Conservation (phyloP, 2,888 invertebrate species). For the Aproaerema taeniolella region DNA sequence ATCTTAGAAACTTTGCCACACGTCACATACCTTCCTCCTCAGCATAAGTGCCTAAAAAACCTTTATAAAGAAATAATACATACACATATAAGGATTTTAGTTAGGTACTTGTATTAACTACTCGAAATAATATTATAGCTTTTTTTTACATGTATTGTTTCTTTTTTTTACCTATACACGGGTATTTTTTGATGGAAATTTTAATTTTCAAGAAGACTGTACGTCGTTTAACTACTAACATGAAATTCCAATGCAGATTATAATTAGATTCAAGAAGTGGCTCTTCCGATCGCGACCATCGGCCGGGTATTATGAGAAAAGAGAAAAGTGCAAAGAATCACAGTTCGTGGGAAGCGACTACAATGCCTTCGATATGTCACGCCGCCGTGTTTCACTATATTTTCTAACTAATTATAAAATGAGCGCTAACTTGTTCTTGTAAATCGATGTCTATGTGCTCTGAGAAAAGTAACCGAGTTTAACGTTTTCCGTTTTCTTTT, state of each 20-base stretch:
- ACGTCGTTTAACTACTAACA: too few relatives aligned
- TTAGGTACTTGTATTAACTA: too few relatives aligned
- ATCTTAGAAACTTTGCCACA: too few relatives aligned
- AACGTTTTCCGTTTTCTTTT: constrained; percentile 18
- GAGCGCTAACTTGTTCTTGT: constrained; percentile 23
- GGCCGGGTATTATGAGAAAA: constrained; percentile 63
- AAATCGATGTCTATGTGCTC: constrained; percentile 11
- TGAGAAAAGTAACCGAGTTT: constrained; percentile 1
- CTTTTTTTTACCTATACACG: too few relatives aligned
- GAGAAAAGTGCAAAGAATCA: constrained; percentile 72
- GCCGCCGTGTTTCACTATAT: constrained; percentile 61
- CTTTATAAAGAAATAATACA: too few relatives aligned
- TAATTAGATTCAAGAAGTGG: constrained; percentile 41
- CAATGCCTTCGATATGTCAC: constrained; percentile 60
- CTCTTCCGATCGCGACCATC: constrained; percentile 56
- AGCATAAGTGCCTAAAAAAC: too few relatives aligned
- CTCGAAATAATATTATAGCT: too few relatives aligned
- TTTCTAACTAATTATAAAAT: constrained; percentile 63
- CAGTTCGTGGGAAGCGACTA: constrained; percentile 57
- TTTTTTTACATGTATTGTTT: too few relatives aligned
- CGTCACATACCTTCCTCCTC: too few relatives aligned
- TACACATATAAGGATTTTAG: too few relatives aligned
- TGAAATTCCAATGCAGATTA: constrained; percentile 30
- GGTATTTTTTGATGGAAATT: too few relatives aligned
- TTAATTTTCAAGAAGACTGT: too few relatives aligned